A percentile compares a stretch with the other conserved stretches of the same genome.
phyloP scores from a whole-genome alignment of 1,140 invertebrate genomes.

The Drosophila pectinifera region DNA sequence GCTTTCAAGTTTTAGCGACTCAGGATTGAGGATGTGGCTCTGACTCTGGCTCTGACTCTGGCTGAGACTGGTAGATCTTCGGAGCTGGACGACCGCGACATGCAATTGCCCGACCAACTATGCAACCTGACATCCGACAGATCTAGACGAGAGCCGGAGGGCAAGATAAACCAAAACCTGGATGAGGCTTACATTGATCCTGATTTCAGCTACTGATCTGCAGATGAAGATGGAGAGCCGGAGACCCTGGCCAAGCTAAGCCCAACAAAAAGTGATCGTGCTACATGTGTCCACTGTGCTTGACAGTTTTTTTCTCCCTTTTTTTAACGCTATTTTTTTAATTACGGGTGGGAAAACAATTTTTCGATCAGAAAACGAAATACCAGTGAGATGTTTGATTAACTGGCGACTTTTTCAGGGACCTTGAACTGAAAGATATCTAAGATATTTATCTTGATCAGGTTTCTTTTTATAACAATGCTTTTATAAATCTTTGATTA shows the following conservation, averaged over 20 bases:
- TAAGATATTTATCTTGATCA: background rate
- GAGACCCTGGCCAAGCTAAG: constrained; percentile 7
- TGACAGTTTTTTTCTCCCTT: constrained; percentile 78
- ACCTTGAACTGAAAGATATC: constrained; percentile 6
- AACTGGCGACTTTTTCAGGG: constrained; percentile 4
- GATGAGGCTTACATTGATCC: constrained; percentile 75
- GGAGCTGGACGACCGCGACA: constrained; percentile 58
- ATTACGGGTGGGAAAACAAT: constrained; percentile 63
- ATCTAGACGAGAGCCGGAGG: constrained; percentile 64
- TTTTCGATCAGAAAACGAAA: constrained; percentile 28
- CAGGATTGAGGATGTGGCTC: constrained; percentile 26
- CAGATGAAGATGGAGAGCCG: constrained; percentile 46
- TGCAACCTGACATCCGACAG: constrained; percentile 77
- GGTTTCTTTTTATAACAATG: background rate
- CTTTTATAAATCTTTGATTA: background rate
- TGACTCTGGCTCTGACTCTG: background rate
- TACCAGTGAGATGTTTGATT: constrained; percentile 55
- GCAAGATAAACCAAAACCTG: constrained; percentile 40
- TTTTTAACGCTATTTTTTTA: constrained; percentile 30
- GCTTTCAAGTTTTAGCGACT: constrained; percentile 79
- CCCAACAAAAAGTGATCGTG: constrained; percentile 72
- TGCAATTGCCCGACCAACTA: constrained; percentile 77
- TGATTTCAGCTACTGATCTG: constrained; percentile 79
- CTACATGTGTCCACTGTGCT: constrained; percentile 72
- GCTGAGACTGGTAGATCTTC: constrained; percentile 23